phyloP scores from a whole-genome alignment of 2,888 invertebrate genomes.

The Erannis defoliaria region DNA sequence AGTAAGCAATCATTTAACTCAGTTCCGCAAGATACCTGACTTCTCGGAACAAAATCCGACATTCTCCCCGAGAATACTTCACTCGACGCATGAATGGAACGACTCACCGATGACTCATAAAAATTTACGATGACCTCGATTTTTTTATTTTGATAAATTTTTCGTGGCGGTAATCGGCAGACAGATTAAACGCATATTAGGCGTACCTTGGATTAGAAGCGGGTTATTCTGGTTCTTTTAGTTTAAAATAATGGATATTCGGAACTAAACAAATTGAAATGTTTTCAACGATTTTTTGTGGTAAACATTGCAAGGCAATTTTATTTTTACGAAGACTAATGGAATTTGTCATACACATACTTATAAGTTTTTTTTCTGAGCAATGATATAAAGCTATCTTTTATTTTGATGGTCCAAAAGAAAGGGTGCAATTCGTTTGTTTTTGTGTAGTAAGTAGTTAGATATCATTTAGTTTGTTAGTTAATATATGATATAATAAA shows the following conservation, averaged over 20 bases:
- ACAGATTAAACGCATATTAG: conserved; percentile 23
- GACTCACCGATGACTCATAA: conserved; percentile 56
- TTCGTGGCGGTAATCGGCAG: conserved; percentile 24
- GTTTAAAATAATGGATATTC: neutral
- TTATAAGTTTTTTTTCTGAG: too few relatives aligned
- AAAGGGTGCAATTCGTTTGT: too few relatives aligned
- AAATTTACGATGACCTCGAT: conserved; percentile 44
- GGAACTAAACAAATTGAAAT: neutral
- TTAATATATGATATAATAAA: too few relatives aligned
- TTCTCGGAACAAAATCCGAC: conserved; percentile 56
- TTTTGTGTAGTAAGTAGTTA: too few relatives aligned
- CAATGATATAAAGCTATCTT: too few relatives aligned
- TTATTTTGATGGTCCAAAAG: too few relatives aligned
- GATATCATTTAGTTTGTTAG: too few relatives aligned
- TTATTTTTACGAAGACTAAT: neutral
- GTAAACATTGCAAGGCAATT: neutral
- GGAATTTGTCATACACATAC: neutral
- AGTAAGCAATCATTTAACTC: conserved; percentile 23
- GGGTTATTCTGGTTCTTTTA: conserved; percentile 10
- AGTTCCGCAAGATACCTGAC: conserved; percentile 50
- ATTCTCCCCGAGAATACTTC: conserved; percentile 44
- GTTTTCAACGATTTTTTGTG: neutral
- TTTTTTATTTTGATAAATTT: conserved; percentile 34
- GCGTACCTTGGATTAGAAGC: conserved; percentile 23
- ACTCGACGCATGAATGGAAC: conserved; percentile 55